phyloP scores from a whole-genome alignment of 2,888 invertebrate genomes.

The Ormia ochracea region DNA sequence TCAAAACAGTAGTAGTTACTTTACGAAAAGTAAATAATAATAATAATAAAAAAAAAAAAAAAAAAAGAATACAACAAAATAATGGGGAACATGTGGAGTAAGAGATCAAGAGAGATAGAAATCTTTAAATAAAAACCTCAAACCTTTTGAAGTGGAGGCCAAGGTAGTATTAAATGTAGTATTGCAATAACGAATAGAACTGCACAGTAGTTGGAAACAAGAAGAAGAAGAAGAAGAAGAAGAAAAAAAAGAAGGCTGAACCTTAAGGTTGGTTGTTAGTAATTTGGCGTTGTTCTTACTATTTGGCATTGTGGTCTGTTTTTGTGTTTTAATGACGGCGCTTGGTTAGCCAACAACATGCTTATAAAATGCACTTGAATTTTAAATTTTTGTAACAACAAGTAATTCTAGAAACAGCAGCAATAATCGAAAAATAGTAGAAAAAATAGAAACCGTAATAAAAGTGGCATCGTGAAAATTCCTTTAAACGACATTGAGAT shows the following conservation, averaged over 20 bases:
- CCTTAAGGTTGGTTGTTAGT: slow-evolving; percentile 70
- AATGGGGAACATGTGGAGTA: slow-evolving; percentile 71
- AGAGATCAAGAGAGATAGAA: slow-evolving; percentile 74
- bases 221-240: no score
- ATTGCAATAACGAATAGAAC: slow-evolving; percentile 8
- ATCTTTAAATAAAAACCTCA: slow-evolving; percentile 64
- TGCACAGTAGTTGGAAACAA: slow-evolving; percentile 33
- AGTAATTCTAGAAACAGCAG: slow-evolving; percentile 3
- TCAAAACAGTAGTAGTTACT: slow-evolving; percentile 36
- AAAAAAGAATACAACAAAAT: slow-evolving; percentile 47
- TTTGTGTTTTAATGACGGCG: slow-evolving; percentile 60
- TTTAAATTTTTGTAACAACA: slow-evolving; percentile 66
- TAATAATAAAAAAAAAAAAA: neutral
- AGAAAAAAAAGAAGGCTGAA: slow-evolving; percentile 70
- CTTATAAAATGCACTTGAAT: slow-evolving; percentile 70
- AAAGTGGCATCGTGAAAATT: slow-evolving; percentile 63
- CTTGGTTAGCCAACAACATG: slow-evolving; percentile 44
- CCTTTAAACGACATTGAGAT: slow-evolving; percentile 66
- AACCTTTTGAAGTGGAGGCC: slow-evolving; percentile 44
- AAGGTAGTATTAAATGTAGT: slow-evolving; percentile 41
- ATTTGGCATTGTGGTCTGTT: slow-evolving; percentile 29
- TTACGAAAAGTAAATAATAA: neutral
- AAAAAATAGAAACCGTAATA: slow-evolving; percentile 21
- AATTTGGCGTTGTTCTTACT: slow-evolving; percentile 51
- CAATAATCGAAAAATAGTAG: neutral